Conservation (phyloP, 2,888 invertebrate genomes). For the Horisme vitalbata region DNA sequence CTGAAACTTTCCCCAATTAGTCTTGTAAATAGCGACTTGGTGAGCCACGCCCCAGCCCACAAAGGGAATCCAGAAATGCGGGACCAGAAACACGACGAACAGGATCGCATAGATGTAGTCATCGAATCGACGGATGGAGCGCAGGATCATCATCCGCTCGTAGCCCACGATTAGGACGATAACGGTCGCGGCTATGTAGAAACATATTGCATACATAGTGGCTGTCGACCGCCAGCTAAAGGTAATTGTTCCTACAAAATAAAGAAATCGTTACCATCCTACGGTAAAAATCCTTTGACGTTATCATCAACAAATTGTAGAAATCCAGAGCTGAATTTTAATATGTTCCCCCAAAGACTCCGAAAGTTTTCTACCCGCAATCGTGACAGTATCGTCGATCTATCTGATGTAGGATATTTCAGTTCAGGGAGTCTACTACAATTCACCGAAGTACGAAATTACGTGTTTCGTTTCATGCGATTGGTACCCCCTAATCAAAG, state of each 20-base stretch:
- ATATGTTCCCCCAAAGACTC: no score
- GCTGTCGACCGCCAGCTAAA: slow-evolving; percentile 85
- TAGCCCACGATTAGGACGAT: slow-evolving; percentile 84
- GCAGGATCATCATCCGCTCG: slow-evolving; percentile 83
- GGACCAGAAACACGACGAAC: slow-evolving; percentile 85
- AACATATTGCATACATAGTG: slow-evolving; percentile 85
- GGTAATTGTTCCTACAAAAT: slow-evolving; percentile 76
- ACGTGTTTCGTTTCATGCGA: no score
- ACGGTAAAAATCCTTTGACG: no score
- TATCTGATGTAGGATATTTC: no score
- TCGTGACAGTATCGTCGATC: no score
- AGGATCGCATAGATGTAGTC: slow-evolving; percentile 87
- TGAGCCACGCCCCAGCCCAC: slow-evolving; percentile 88
- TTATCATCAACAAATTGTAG: no score
- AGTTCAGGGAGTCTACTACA: no score
- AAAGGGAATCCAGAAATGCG: slow-evolving; percentile 88
- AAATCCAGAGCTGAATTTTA: no score
- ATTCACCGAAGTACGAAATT: no score
- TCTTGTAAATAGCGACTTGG: slow-evolving; percentile 87
- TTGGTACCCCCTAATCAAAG: no score
- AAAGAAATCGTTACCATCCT: no score
- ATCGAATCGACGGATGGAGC: slow-evolving; percentile 85
- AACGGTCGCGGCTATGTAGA: slow-evolving; percentile 82
- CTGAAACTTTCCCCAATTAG: slow-evolving; percentile 87
- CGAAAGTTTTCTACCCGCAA: no score